phyloP scores from a whole-genome alignment of 1,140 invertebrate species.

The Varroa destructor region DNA sequence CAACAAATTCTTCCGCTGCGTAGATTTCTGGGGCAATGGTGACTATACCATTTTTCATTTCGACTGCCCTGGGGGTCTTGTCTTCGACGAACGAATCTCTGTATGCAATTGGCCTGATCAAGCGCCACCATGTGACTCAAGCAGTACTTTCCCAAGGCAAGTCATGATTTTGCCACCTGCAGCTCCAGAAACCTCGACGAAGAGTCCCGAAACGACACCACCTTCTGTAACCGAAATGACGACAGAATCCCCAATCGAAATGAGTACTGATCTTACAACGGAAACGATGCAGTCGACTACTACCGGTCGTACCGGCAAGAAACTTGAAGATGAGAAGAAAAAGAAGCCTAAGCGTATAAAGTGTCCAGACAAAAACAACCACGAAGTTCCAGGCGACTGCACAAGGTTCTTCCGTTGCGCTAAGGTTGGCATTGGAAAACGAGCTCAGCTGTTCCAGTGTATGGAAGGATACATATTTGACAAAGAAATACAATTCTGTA shows the following conservation, averaged over 20 bases:
- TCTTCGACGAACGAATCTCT: conserved; percentile 40
- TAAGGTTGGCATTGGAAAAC: conserved; percentile 33
- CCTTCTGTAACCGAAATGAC: neutral
- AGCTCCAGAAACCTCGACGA: conserved; percentile 1
- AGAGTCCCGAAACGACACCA: neutral
- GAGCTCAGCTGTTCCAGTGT: conserved; percentile 24
- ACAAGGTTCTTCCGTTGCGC: conserved; percentile 35
- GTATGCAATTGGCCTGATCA: conserved; percentile 36
- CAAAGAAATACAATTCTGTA: conserved; percentile 17
- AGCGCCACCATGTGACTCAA: conserved; percentile 29
- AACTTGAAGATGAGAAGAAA: neutral
- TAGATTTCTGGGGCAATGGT: conserved; percentile 47
- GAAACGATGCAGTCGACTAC: neutral
- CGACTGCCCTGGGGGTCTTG: conserved; percentile 39
- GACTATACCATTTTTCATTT: conserved; percentile 43
- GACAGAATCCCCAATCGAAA: neutral
- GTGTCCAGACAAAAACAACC: conserved; percentile 28
- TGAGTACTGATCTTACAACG: neutral
- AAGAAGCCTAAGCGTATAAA: conserved; percentile 22
- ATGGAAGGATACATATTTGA: conserved; percentile 25
- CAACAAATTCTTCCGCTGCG: conserved; percentile 45
- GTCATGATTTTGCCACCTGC: neutral
- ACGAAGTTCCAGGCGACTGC: conserved; percentile 34
- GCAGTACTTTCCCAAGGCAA: neutral
- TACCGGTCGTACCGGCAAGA: conserved; percentile 1